phyloP scores from a whole-genome alignment of 2,113 vertebrate genomes.

The Sapajus apella region DNA sequence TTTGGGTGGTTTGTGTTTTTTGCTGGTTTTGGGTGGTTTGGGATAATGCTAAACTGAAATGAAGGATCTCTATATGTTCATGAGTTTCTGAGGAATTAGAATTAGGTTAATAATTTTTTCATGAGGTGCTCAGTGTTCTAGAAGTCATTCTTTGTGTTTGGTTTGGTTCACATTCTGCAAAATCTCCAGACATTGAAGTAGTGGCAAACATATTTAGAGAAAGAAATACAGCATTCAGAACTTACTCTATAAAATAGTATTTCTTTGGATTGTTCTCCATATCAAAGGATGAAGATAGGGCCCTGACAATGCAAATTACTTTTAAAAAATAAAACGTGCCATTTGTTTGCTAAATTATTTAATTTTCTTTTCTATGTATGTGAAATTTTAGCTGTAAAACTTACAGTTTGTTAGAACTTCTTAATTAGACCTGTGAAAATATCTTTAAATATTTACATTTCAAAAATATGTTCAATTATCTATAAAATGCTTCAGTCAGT shows the following conservation, averaged over 20 bases:
- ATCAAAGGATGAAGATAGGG: background rate
- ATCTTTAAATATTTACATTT: background rate
- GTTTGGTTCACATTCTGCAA: constrained; percentile 29
- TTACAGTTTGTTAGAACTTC: background rate
- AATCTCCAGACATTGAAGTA: background rate
- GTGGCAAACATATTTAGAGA: background rate
- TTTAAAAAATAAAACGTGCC: background rate
- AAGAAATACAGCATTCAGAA: background rate
- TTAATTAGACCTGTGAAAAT: constrained; percentile 17
- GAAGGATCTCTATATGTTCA: background rate
- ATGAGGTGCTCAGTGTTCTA: background rate
- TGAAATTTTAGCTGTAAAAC: constrained; percentile 9
- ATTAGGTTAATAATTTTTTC: constrained; percentile 1
- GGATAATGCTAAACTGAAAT: background rate
- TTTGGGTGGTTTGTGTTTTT: background rate
- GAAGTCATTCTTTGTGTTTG: constrained; percentile 10
- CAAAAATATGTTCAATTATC: background rate
- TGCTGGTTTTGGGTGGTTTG: background rate
- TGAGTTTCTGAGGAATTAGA: constrained; percentile 25
- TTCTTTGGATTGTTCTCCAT: background rate
- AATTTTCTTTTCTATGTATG: background rate
- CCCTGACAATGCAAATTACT: background rate
- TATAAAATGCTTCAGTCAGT: background rate
- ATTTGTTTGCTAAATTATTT: background rate
- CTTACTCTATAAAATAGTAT: background rate